These are phyloP conservation scores for Drosophila kikkawai DNA, from an alignment of 1,140 invertebrate species.

Conservation along the genomic window DNA sequence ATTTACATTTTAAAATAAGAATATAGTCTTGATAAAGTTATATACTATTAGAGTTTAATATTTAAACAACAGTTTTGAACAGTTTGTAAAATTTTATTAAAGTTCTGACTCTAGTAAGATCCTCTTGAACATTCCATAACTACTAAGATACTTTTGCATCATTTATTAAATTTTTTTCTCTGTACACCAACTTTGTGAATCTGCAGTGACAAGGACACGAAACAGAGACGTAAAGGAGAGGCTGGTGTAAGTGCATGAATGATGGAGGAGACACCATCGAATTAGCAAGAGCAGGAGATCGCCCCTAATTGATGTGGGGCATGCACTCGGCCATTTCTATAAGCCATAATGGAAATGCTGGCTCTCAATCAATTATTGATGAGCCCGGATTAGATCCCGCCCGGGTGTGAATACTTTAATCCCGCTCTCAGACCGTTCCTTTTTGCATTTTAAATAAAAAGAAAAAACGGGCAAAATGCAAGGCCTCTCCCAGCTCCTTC, in stretches of 20 bases:
- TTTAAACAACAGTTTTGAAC: background rate
- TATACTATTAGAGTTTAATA: background rate
- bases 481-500: slow-evolving; percentile 11
- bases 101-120: background rate
- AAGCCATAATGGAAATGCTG: slow-evolving; percentile 41
- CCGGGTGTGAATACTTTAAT: slow-evolving; percentile 44
- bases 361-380: slow-evolving; percentile 57
- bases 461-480: background rate
- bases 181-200: slow-evolving; percentile 5
- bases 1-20: background rate
- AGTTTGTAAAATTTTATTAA: background rate
- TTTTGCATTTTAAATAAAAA: slow-evolving; percentile 47
- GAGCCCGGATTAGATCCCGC: slow-evolving; percentile 41
- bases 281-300: slow-evolving; percentile 47
- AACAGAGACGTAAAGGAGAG: background rate
- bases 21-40: background rate
- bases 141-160: background rate
- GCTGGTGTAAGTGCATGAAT: slow-evolving; percentile 42
- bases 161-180: background rate
- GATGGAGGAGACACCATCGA: slow-evolving; percentile 42
- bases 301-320: slow-evolving; percentile 40
- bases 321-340: slow-evolving; percentile 25
- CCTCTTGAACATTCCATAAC: background rate
- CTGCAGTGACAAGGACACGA: slow-evolving; percentile 8
- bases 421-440: slow-evolving; percentile 25